These are phyloP conservation scores for Loris lydekkerianus DNA, from an alignment of 2,797 vertebrate genomes.

Conservation along the genomic window DNA sequence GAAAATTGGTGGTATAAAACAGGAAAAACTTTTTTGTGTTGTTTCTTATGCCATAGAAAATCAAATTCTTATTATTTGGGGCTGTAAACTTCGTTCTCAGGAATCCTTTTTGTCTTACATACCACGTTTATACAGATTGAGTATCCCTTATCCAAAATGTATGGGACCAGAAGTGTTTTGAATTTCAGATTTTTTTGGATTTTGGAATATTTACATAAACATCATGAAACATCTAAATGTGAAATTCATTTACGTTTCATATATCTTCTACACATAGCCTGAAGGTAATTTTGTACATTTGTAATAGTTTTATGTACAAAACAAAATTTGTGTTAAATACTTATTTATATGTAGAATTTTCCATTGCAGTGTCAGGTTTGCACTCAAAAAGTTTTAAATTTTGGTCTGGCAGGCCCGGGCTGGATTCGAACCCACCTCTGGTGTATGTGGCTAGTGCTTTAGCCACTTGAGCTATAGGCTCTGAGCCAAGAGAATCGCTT, in stretches of 20 bases:
- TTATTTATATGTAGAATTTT: background rate
- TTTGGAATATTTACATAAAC: background rate
- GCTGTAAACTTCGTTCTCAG: slow-evolving; percentile 39
- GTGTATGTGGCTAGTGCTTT: no score
- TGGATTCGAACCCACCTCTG: no score
- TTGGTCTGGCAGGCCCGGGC: background rate
- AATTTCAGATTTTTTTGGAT: background rate
- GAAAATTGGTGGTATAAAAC: background rate
- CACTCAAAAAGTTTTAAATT: background rate
- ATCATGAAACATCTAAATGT: background rate
- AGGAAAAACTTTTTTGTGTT: background rate
- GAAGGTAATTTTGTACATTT: background rate
- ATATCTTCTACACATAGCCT: background rate
- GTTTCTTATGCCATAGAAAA: slow-evolving; percentile 13
- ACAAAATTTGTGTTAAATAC: background rate
- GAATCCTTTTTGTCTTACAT: background rate
- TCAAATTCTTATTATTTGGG: slow-evolving; percentile 34
- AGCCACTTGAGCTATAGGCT: no score
- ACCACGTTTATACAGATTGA: background rate
- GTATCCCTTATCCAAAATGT: background rate
- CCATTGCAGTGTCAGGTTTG: background rate
- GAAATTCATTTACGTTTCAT: background rate
- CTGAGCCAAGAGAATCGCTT: no score
- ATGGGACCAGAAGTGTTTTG: background rate
- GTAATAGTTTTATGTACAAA: background rate